A percentile compares a stretch with the other conserved stretches of the same genome.
phyloP scores from a whole-genome alignment of 2,888 invertebrate species.

The Arge pagana region DNA sequence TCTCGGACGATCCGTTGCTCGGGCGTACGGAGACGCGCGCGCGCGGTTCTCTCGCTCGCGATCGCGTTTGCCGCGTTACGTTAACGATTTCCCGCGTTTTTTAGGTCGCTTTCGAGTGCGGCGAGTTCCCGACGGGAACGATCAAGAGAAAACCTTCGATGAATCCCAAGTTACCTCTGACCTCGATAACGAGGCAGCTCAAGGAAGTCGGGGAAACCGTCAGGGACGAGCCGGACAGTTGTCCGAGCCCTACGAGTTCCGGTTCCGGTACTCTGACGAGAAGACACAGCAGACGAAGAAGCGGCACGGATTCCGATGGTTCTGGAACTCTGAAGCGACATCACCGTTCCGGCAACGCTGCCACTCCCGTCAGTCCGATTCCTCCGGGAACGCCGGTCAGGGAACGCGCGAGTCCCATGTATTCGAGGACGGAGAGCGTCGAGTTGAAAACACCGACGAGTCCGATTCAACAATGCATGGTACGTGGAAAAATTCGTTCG shows the following conservation, averaged over 20 bases:
- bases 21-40: background rate
- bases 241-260: constrained; percentile 57
- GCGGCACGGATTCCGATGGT: constrained; percentile 59
- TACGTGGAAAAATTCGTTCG: constrained; percentile 29
- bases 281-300: constrained; percentile 63
- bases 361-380: constrained; percentile 58
- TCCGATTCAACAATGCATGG: constrained; percentile 52
- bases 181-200: constrained; percentile 86
- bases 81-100: background rate
- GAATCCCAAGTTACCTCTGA: constrained; percentile 88
- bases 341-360: constrained; percentile 60
- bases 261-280: constrained; percentile 63
- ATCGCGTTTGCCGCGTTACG: background rate
- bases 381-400: constrained; percentile 60
- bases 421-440: constrained; percentile 46
- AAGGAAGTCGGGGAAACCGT: constrained; percentile 84
- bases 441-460: constrained; percentile 53
- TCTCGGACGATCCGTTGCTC: no score
- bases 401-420: constrained; percentile 60
- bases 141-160: constrained; percentile 92
- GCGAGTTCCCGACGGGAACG: constrained; percentile 67
- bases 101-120: constrained; percentile 54
- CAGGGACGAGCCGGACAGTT: constrained; percentile 62
- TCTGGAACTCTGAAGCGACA: constrained; percentile 54
- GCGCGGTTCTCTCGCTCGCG: background rate